Evolutionary conservation across 2,888 invertebrate species (phyloP).

Genomic region (Heteromurus nitidus): DNA sequence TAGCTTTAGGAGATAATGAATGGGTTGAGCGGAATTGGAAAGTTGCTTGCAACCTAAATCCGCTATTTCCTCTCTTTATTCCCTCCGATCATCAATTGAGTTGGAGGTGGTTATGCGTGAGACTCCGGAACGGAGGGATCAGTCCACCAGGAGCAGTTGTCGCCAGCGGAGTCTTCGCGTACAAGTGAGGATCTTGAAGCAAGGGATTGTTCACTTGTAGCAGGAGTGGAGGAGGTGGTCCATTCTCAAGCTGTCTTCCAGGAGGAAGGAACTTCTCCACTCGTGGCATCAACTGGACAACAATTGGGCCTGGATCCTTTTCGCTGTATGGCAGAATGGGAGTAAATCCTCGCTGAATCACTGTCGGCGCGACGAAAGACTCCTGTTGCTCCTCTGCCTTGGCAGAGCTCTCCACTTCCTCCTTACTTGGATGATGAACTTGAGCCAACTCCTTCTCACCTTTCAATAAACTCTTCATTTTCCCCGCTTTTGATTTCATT

Average conservation of each 20-base stretch:
- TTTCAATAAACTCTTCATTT: slow-evolving; percentile 26
- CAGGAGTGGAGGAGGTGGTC: not conserved
- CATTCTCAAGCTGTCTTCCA: not conserved
- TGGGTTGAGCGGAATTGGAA: too few species aligned
- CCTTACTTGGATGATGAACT: not conserved
- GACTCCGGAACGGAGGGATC: slow-evolving; percentile 8
- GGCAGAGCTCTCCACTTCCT: not conserved
- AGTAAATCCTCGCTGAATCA: slow-evolving; percentile 69
- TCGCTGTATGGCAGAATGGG: slow-evolving; percentile 71
- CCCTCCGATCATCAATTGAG: too few species aligned
- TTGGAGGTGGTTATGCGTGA: slow-evolving; percentile 32
- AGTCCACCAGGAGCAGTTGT: not conserved
- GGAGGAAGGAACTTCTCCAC: slow-evolving; percentile 55
- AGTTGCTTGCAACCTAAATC: too few species aligned
- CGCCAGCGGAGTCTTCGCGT: not conserved
- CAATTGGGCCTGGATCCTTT: slow-evolving; percentile 69
- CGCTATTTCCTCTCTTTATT: too few species aligned
- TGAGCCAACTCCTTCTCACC: slow-evolving; percentile 25
- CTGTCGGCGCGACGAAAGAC: slow-evolving; percentile 64
- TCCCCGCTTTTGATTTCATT: slow-evolving; percentile 40
- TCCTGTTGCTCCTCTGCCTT: slow-evolving; percentile 44
- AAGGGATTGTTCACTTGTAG: not conserved
- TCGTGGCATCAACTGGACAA: slow-evolving; percentile 59
- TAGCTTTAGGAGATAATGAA: too few species aligned
- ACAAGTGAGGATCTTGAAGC: slow-evolving; percentile 16